These are phyloP conservation scores for Eudemis profundana DNA, from an alignment of 2,888 invertebrate species.

Conservation along the genomic window DNA sequence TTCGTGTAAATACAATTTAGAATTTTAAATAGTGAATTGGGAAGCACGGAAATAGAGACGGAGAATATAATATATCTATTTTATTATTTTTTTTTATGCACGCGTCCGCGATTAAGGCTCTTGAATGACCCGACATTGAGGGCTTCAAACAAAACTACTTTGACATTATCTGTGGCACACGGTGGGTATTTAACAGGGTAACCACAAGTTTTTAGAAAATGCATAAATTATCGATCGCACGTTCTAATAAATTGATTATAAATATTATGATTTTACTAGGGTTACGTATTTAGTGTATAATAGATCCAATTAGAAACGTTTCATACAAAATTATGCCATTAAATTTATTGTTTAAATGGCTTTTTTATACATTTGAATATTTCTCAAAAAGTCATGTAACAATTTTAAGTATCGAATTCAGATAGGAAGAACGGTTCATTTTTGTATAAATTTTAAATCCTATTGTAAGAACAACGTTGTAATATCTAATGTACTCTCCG, in stretches of 20 bases:
- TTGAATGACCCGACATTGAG: background rate
- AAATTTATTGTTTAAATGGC: background rate
- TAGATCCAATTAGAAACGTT: background rate
- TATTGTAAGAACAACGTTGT: no score
- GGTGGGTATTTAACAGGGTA: no score
- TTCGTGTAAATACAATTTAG: constrained; percentile 12
- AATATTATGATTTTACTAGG: no score
- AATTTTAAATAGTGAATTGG: constrained; percentile 1
- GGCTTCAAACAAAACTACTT: background rate
- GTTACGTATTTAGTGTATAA: no score
- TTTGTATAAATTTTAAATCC: no score
- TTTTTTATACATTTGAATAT: background rate
- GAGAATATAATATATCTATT: background rate
- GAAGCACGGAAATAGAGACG: constrained; percentile 25
- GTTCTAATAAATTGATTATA: no score
- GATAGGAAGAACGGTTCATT: background rate
- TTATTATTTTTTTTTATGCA: constrained; percentile 1
- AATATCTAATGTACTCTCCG: no score
- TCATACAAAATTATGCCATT: background rate
- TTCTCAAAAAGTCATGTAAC: background rate
- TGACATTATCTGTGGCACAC: constrained; percentile 1
- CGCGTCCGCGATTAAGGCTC: constrained; percentile 11
- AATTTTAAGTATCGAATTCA: background rate
- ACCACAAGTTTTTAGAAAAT: no score
- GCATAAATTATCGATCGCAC: no score